These are phyloP conservation scores for Eupithecia centaureata DNA, from an alignment of 2,888 invertebrate species.

Conservation along the genomic window DNA sequence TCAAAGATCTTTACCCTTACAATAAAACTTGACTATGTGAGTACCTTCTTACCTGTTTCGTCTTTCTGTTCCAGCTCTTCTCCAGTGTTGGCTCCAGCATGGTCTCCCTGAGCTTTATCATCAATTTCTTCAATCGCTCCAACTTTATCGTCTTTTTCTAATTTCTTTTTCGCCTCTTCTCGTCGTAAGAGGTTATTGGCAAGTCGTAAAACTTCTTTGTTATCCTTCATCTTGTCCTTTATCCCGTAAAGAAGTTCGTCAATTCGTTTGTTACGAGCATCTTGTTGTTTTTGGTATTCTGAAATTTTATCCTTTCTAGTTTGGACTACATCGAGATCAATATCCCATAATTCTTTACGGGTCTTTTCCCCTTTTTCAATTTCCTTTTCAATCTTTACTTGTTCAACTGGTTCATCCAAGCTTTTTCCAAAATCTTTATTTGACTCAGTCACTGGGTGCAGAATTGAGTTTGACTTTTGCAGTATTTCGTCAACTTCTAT, in stretches of 20 bases:
- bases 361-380: constrained; percentile 43
- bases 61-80: constrained; percentile 14
- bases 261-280: constrained; percentile 65
- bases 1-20: background rate
- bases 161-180: constrained; percentile 60
- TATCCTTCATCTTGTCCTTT: constrained; percentile 77
- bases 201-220: constrained; percentile 69
- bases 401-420: constrained; percentile 27
- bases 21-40: background rate
- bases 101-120: constrained; percentile 66
- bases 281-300: constrained; percentile 58
- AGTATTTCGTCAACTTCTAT: constrained; percentile 73
- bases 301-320: constrained; percentile 51
- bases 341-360: constrained; percentile 65
- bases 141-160: constrained; percentile 45
- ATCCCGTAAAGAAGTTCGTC: constrained; percentile 69
- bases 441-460: constrained; percentile 59
- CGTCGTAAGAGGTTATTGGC: constrained; percentile 70
- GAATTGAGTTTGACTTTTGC: constrained; percentile 66
- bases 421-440: constrained; percentile 33
- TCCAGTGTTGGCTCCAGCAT: constrained; percentile 35
- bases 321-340: constrained; percentile 51
- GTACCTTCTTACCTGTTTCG: background rate
- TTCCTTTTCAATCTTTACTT: constrained; percentile 28
- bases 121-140: constrained; percentile 51